A percentile compares a stretch with the other conserved stretches of the same genome.
Conservation (phyloP, 2,113 vertebrate genomes). For the Serinus canaria region DNA sequence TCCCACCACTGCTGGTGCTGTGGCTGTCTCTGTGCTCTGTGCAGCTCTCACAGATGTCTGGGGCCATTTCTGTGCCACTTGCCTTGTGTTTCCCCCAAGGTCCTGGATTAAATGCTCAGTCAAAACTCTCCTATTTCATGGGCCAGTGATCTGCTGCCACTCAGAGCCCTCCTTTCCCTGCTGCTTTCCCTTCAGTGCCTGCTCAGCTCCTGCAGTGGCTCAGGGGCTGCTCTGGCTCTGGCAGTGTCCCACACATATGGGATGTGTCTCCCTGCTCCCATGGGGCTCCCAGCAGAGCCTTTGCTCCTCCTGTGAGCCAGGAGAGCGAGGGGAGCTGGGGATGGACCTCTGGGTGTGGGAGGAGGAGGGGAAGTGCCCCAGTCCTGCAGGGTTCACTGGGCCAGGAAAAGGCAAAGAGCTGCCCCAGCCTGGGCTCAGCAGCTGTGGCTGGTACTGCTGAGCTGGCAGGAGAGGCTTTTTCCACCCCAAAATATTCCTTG, state of each 20-base stretch:
- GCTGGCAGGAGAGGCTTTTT: background rate
- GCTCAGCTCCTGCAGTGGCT: rapidly evolving
- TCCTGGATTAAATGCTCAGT: background rate
- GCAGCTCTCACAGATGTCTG: background rate
- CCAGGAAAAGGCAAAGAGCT: background rate
- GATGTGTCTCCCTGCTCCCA: rapidly evolving
- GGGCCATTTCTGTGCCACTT: background rate
- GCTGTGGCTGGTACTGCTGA: background rate
- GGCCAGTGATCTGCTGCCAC: background rate
- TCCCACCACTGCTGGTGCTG: rapidly evolving
- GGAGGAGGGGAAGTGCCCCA: background rate
- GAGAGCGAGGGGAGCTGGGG: background rate
- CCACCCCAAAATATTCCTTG: background rate
- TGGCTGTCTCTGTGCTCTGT: background rate
- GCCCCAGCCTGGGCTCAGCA: background rate
- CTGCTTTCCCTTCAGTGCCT: background rate
- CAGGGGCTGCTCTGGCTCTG: background rate
- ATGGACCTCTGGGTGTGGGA: background rate
- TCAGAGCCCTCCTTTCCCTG: background rate
- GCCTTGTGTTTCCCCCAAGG: constrained; percentile 15
- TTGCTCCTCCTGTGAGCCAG: background rate
- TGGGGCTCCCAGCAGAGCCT: background rate
- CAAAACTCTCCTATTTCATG: background rate
- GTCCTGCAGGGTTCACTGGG: background rate
- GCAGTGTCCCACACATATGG: background rate